These are phyloP conservation scores for Drosophila novamexicana DNA, from an alignment of 1,140 invertebrate species.

Conservation along the genomic window DNA sequence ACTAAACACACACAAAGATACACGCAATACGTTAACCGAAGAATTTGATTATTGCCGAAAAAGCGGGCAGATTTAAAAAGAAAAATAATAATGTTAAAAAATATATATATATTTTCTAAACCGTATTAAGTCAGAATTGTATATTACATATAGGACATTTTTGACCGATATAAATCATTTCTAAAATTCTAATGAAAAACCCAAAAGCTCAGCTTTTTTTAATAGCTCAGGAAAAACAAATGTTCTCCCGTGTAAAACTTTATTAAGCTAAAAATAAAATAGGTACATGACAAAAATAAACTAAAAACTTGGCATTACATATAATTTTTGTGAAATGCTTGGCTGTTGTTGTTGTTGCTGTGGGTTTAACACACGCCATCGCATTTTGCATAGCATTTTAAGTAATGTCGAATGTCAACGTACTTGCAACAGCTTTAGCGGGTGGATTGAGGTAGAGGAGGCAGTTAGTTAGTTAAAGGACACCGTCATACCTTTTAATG, in stretches of 20 bases:
- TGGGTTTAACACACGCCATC: constrained; percentile 58
- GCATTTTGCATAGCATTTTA: constrained; percentile 77
- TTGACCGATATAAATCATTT: too few species aligned
- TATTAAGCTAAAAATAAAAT: constrained; percentile 1
- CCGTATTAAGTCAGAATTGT: too few species aligned
- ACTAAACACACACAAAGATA: too few species aligned
- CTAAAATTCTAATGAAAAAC: too few species aligned
- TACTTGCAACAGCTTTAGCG: constrained; percentile 51
- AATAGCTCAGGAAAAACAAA: too few species aligned
- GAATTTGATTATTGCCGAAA: too few species aligned
- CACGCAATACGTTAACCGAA: too few species aligned
- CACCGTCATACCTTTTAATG: constrained; percentile 39
- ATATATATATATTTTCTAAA: too few species aligned
- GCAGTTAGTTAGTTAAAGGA: constrained; percentile 49
- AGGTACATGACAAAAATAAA: constrained; percentile 10
- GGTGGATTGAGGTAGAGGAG: constrained; percentile 21
- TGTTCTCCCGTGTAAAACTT: neutral
- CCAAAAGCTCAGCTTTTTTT: too few species aligned
- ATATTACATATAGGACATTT: too few species aligned
- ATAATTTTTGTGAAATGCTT: constrained; percentile 50
- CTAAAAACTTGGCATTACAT: constrained; percentile 20
- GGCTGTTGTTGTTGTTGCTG: constrained; percentile 36
- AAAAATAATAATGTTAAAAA: too few species aligned
- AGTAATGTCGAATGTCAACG: constrained; percentile 81
- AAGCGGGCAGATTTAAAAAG: too few species aligned